Percentiles rank a stretch among this genome's conserved stretches.
These are phyloP conservation scores for Zaprionus ornatus DNA, from an alignment of 1,140 invertebrate genomes.

Conservation along the genomic window DNA sequence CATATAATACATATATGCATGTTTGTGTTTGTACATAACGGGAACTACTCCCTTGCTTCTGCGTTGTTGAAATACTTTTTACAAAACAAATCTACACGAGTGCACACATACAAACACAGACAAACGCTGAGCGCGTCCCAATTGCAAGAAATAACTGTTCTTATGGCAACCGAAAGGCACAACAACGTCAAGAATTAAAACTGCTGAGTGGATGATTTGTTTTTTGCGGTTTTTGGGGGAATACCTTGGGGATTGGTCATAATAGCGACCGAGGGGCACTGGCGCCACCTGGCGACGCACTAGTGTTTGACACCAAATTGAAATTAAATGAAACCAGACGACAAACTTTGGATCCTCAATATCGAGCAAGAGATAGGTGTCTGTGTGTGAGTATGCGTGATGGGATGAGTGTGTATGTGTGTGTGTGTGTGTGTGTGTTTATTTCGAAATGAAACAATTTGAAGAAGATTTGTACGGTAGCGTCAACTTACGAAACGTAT, in stretches of 20 bases:
- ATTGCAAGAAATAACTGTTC: conserved; percentile 60
- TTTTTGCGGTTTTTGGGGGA: conserved; percentile 58
- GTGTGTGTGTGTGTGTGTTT: conserved; percentile 24
- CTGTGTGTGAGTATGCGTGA: neutral
- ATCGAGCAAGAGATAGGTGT: conserved; percentile 41
- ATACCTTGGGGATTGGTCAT: conserved; percentile 73
- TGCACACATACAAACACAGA: conserved; percentile 7
- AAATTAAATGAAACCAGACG: conserved; percentile 26
- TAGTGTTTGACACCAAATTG: conserved; percentile 27
- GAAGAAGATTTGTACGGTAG: conserved; percentile 38
- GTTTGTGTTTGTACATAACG: conserved; percentile 43
- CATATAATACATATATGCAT: neutral
- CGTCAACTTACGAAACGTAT: conserved; percentile 49
- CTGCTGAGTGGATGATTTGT: conserved; percentile 56
- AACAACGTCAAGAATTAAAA: conserved; percentile 42
- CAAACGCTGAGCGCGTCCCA: conserved; percentile 34
- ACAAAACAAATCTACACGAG: conserved; percentile 46
- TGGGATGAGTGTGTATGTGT: conserved; percentile 2
- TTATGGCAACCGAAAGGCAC: conserved; percentile 48
- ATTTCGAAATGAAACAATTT: conserved; percentile 46
- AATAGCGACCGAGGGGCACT: neutral
- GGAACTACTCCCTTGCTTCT: conserved; percentile 43
- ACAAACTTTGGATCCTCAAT: conserved; percentile 41
- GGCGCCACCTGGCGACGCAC: conserved; percentile 36
- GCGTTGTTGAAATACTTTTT: conserved; percentile 65